Percentiles rank a stretch among this genome's conserved stretches.
These are phyloP conservation scores for Bombus waltoni DNA, from an alignment of 1,140 invertebrate species.

Conservation along the genomic window DNA sequence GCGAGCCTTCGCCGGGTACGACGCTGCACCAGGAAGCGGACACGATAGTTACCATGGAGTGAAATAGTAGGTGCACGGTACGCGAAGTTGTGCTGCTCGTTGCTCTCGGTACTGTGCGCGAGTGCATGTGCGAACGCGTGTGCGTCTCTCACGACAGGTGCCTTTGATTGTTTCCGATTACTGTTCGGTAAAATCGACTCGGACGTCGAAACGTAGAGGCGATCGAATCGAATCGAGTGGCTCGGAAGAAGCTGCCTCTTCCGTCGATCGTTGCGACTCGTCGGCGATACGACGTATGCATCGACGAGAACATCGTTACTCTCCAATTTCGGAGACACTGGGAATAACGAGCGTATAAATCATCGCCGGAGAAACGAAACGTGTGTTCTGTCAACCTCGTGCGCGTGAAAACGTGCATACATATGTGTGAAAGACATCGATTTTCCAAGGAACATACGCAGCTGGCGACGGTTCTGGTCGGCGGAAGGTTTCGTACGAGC, in stretches of 20 bases:
- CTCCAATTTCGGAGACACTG: not conserved
- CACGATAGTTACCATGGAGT: constrained; percentile 39
- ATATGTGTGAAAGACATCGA: constrained; percentile 42
- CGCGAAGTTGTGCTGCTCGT: not conserved
- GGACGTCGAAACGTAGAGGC: no score
- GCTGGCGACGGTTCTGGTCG: not conserved
- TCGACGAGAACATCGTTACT: not conserved
- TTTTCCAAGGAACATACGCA: constrained; percentile 19
- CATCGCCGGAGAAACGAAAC: not conserved
- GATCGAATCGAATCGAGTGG: not conserved
- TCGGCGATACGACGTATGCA: not conserved
- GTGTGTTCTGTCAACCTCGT: not conserved
- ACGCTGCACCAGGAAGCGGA: constrained; percentile 33
- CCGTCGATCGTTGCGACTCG: no score
- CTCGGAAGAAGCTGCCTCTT: not conserved
- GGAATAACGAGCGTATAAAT: not conserved
- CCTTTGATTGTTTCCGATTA: not conserved
- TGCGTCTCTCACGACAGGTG: constrained; percentile 24
- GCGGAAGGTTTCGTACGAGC: constrained; percentile 1
- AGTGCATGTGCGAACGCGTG: constrained; percentile 16
- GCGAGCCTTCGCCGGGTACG: constrained; percentile 38
- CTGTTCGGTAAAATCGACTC: not conserved
- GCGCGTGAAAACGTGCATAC: constrained; percentile 29
- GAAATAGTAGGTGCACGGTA: constrained; percentile 36
- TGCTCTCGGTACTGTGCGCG: constrained; percentile 13